Evolutionary conservation across 2,113 vertebrate species (phyloP).

Genomic region (Egretta garzetta): DNA sequence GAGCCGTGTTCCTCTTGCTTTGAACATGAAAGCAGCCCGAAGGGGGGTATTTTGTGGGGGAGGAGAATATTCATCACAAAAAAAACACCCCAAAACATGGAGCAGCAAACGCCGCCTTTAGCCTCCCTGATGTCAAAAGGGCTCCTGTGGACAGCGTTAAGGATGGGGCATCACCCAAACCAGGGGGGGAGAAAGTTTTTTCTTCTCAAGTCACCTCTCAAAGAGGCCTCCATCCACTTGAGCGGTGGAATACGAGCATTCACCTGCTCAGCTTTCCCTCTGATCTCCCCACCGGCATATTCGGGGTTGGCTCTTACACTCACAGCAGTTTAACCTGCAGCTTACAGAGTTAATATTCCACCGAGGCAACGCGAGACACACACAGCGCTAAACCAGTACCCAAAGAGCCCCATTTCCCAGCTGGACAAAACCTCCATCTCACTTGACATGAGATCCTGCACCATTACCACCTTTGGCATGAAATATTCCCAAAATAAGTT

Average conservation of each 20-base stretch:
- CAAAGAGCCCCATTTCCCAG: background rate
- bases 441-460: background rate
- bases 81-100: background rate
- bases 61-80: background rate
- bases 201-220: background rate
- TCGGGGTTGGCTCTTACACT: background rate
- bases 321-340: background rate
- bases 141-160: background rate
- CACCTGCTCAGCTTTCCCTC: background rate
- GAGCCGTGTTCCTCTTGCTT: background rate
- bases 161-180: background rate
- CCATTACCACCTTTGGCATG: background rate
- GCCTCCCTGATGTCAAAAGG: background rate
- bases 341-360: background rate
- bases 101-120: background rate
- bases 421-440: background rate
- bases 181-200: background rate
- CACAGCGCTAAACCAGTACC: background rate
- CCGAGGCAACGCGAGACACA: background rate
- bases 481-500: background rate
- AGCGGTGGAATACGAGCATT: background rate
- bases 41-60: background rate
- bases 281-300: accelerated
- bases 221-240: background rate
- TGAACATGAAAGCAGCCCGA: background rate